phyloP scores from a whole-genome alignment of 2,888 invertebrate genomes.

The Acleris holmiana region DNA sequence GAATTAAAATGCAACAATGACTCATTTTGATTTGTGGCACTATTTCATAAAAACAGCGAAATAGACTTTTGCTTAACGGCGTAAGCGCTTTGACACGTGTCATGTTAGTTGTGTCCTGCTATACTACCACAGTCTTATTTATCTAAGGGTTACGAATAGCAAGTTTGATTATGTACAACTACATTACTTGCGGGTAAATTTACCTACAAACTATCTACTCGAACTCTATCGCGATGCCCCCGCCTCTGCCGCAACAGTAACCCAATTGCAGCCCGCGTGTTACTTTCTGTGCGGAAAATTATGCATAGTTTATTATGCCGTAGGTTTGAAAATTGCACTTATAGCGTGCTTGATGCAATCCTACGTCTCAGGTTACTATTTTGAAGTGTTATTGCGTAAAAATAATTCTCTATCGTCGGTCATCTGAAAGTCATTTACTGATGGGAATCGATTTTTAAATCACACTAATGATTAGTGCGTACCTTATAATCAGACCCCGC shows the following conservation, averaged over 20 bases:
- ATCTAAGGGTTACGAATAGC: neutral
- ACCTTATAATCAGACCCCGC: too few relatives aligned
- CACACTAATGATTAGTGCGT: too few relatives aligned
- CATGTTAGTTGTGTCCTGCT: too few relatives aligned
- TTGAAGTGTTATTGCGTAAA: neutral
- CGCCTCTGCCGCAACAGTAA: conserved; percentile 21
- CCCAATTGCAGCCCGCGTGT: conserved; percentile 30
- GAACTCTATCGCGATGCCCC: neutral
- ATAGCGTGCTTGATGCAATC: neutral
- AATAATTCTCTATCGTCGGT: too few relatives aligned
- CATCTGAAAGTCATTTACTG: too few relatives aligned
- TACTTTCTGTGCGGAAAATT: conserved; percentile 29
- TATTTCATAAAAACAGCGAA: too few relatives aligned
- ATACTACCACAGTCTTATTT: neutral
- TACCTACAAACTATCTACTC: conserved; percentile 3
- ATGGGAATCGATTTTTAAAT: too few relatives aligned
- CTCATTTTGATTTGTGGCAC: too few relatives aligned
- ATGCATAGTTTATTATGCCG: conserved; percentile 28
- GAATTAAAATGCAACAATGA: too few relatives aligned
- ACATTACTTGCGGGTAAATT: conserved; percentile 1
- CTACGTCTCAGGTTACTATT: neutral
- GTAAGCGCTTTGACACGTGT: too few relatives aligned
- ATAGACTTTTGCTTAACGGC: too few relatives aligned
- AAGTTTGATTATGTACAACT: neutral
- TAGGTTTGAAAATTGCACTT: conserved; percentile 20